Base-by-base conservation (phyloP, 2,113 vertebrate species). In the Tor tambroides region DNA sequence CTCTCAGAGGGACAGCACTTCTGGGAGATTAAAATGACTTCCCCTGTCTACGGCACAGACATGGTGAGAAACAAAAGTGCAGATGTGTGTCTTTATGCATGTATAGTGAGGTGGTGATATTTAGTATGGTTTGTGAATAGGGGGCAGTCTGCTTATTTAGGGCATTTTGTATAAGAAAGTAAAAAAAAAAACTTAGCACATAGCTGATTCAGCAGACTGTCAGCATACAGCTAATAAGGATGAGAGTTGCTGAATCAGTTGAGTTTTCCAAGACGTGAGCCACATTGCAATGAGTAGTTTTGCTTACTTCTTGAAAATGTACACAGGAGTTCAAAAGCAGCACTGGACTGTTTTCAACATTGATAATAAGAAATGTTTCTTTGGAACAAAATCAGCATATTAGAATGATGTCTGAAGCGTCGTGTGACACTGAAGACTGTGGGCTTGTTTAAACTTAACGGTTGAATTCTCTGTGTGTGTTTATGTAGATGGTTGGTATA, bases 21-120 rank as follows among this genome's bases (percentile, higher is more conserved):
- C 94, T 99, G 98, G 98, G 98, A 99, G 93, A 98, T 99, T 91
- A 99, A 99, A 94, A 99, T 99, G 98, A 99, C 98, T 0, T 99
- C 98, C 0, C 98, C 97, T 0, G 98, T 99, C 51, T 99, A 99
- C 0, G 98, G 98, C 90, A 99, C 98, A 0, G 98, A 99, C 89
- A 99, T 99, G 98, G 98, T 99, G 93, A 17, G 94, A 28, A 19
- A 85, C 17, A 0, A 28, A 2, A 17, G 38, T 51, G 23, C 35
- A 32, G 54, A 38, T 0, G 23, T 10, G 12, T 83, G 30, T 12
- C 32, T 15, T 38, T 38, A 28, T 26, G 14, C 15, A 30, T 54
- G n/a, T 8, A 10, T 76, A 46, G 74, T 51, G 14, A 4, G 67
- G 67, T 71, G 5, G 30, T 10, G 9, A 71, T 35, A 23, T 23